Percentiles rank a stretch among this genome's conserved stretches.
phyloP scores from a whole-genome alignment of 1,140 invertebrate species.

The Drosophila teissieri region DNA sequence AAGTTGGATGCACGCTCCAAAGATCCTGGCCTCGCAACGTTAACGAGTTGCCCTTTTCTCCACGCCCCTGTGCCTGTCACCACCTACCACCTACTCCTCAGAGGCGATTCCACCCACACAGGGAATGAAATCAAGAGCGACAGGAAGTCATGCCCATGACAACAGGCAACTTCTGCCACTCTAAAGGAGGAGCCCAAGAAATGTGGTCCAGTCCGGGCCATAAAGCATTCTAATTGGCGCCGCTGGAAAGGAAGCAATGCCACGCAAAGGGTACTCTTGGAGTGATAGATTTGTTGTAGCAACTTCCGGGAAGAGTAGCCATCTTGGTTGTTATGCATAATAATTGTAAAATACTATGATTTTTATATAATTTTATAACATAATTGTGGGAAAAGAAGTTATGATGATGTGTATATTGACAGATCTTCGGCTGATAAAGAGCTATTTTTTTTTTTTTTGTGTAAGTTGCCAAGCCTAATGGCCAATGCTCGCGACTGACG shows the following conservation, averaged over 20 bases:
- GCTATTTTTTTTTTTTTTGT: neutral
- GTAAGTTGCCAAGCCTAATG: conserved; percentile 55
- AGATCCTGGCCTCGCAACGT: conserved; percentile 3
- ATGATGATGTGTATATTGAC: neutral
- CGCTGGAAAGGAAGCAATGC: conserved; percentile 1
- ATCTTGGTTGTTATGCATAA: conserved; percentile 2
- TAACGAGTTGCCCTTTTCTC: conserved; percentile 20
- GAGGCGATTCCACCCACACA: conserved; percentile 30
- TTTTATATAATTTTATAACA: too few species aligned
- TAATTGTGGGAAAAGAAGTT: too few species aligned
- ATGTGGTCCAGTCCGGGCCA: conserved; percentile 38
- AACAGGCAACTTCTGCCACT: conserved; percentile 14
- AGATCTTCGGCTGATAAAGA: neutral
- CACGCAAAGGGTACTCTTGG: conserved; percentile 2
- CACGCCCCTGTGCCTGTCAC: neutral
- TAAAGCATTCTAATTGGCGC: conserved; percentile 72
- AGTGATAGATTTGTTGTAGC: conserved; percentile 11
- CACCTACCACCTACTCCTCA: conserved; percentile 1
- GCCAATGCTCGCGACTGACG: conserved; percentile 42
- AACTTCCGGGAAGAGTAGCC: conserved; percentile 8
- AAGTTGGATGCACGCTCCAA: conserved; percentile 68
- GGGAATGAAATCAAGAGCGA: conserved; percentile 64
- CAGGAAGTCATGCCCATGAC: conserved; percentile 61
- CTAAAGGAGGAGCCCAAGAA: conserved; percentile 4
- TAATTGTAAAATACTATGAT: neutral